Base-by-base conservation (phyloP, 2,113 vertebrate species). In the Gadus macrocephalus region DNA sequence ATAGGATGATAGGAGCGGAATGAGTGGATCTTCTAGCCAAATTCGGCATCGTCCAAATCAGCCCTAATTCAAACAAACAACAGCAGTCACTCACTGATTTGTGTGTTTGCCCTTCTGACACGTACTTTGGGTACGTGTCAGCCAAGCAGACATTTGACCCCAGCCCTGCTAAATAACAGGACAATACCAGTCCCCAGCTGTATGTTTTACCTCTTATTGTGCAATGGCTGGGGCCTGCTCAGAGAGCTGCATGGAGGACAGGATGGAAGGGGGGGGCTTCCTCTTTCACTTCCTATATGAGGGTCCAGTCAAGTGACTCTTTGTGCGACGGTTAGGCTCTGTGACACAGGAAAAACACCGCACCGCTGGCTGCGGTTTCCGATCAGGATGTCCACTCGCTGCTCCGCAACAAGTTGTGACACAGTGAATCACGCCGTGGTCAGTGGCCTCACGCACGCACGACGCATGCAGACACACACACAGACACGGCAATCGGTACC, bases 221-320 rank as follows among this genome's bases (percentile, higher is more conserved):
- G 89, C 87, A 89, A 90, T 64, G 66, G 49, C 17, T 20, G 69
- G 70, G 70, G 60, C 72, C 78, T 69, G 22, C 25, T 66, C 71
- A 84, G 74, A 85, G 85, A 81, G 81, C 74, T 74, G 80, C 82
- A 83, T 80, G 72, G 77, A 83, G 76, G 84, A 79, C 86, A 88
- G 88, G 86, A 90, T 87, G 88, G 87, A 86, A 71, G 55, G 73
- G 81, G 81, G 75, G 68, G 78, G 79, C 90, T 92, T 92, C 91
- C 91, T 92, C 91, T 92, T 92, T 92, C 91, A 90, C 89, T 91
- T 92, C 90, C 89, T 89, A 89, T 80, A 89, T 89, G 85, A 83
- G 76, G 85, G 84, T 86, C 83, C 83, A 88, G 89, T 91, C 89
- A 91, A 90, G 90, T 91, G 91, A 91, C 87, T 90, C 81, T 91